Base-by-base conservation (phyloP, 1,140 invertebrate genomes). In the Drosophila takahashii region DNA sequence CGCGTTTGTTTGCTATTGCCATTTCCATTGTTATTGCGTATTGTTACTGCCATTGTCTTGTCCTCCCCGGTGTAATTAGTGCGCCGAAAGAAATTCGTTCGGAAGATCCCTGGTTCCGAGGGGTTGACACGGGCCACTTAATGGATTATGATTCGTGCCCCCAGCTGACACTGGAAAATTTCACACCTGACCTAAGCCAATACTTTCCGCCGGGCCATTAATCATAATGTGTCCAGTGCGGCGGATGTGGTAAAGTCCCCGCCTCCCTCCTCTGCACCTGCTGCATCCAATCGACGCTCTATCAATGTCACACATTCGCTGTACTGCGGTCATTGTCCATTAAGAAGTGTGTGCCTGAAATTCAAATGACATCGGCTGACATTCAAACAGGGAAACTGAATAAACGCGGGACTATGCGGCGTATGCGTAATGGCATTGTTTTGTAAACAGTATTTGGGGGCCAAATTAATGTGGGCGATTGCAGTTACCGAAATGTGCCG, bases 21-120 rank as follows among this genome's bases (percentile, higher is more conserved):
- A 26, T 51, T 60, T 29, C 51, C 36, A 39, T 39, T 42, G 59
- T 41, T 61, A 65, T 45, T 48, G 45, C 48, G 36, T 47, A 70
- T 77, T 73, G 57, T 65, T 60, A 27, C 45, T 15, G 26, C 51
- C 67, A 60, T 72, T 66, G 72, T 66, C 57, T 48, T 52, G 41
- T 66, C 71, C 61, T 61, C 47, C 48, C 48, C 42, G n/a, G 62
- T 52, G 76, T 70, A 87, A 83, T 87, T 87, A 81, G 84, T 69
- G 75, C 75, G 75, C 75, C 66, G 62, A 87, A 64, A 87, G 77
- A 52, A 54, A 65, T 87, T 78, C 73, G 83, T 41, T 50, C 39
- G 70, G 64, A 65, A 64, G 62, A 53, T 65, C 36, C 53, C 47
- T 61, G 56, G 64, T 66, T 65, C 18, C 39, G 15, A 9, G 51